Conservation (phyloP, 2,888 invertebrate genomes). For the Zygothrica quintamaculata region DNA sequence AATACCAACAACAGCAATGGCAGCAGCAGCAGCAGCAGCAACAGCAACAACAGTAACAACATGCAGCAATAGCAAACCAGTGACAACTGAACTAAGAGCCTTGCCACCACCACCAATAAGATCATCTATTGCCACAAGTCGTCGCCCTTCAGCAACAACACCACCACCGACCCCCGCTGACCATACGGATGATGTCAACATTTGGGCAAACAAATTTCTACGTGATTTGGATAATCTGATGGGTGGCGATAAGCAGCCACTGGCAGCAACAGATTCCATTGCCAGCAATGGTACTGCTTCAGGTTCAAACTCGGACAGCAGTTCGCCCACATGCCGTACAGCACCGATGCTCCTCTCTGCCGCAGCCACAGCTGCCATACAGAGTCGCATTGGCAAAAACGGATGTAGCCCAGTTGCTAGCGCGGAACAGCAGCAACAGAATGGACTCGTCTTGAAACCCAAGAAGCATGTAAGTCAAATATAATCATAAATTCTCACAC, state of each 20-base stretch:
- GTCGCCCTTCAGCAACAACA: conserved; percentile 20
- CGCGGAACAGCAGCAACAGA: conserved; percentile 48
- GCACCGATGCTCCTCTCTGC: conserved; percentile 80
- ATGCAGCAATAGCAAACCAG: conserved; percentile 45
- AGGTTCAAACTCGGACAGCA: conserved; percentile 51
- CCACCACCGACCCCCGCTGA: conserved; percentile 40
- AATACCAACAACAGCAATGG: conserved; percentile 36
- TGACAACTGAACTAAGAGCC: conserved; percentile 79
- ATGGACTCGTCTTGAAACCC: conserved; percentile 82
- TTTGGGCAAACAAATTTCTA: conserved; percentile 85
- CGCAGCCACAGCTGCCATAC: conserved; percentile 79
- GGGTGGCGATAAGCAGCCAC: conserved; percentile 79
- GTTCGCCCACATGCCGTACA: conserved; percentile 72
- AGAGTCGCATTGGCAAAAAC: conserved; percentile 75
- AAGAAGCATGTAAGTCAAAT: conserved; percentile 84
- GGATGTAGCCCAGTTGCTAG: conserved; percentile 40
- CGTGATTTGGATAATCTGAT: conserved; percentile 84
- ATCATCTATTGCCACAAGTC: conserved; percentile 15
- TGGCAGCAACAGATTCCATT: conserved; percentile 21
- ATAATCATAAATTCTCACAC: conserved; percentile 45
- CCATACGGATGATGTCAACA: conserved; percentile 81
- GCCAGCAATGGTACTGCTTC: conserved; percentile 6
- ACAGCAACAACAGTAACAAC: conserved; percentile 34
- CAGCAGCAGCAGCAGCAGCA: conserved; percentile 48
- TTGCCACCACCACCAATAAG: conserved; percentile 71